Base-by-base conservation (phyloP, 1,140 invertebrate species). In the Nomia melanderi region DNA sequence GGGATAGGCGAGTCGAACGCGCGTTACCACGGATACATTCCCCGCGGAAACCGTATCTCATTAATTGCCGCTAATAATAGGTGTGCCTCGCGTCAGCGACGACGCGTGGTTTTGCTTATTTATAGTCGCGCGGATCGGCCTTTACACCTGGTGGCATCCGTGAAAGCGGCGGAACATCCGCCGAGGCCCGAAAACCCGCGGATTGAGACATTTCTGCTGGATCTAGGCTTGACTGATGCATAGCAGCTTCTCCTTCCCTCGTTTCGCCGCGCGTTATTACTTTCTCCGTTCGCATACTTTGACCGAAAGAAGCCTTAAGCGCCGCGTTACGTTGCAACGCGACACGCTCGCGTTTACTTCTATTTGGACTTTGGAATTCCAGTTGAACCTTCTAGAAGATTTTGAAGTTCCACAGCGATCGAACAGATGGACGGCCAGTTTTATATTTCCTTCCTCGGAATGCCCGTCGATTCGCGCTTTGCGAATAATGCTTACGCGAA, bases 21-120 rank as follows among this genome's bases (percentile, higher is more conserved):
- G 86, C 78, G 73, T 87, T 87, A 85, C 69, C 86, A 87, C 86
- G 85, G 83, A 75, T 78, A 75, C 59, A 77, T 81, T 78, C 67
- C 53, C 76, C 76, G 75, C 81, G 75, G 85, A 85, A 87, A 87
- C 67, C 85, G 85, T 87, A 67, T 85, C 86, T 85, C 81, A 85
- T 87, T 87, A 87, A 87, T 87, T 87, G 85, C 78, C 80, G 57
- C 80, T 87, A 87, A 87, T 87, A 87, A 87, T 87, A 87, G 81
- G 71, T 77, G 50, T 73, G 39, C 53, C 27, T 54, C 23, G 47
- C 67, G 44, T 27, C 44, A n/a, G 23, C 65, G 54, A 25, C 31
- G 65, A 83, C 72, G 62, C 80, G 79, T 79, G 71, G 39, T 73
- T 82, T 65, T 62, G 63, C 73, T 72, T 79, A 79, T 82, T 85